Evolutionary conservation across 2,113 vertebrate genomes (phyloP), one percentile per base, ranked within the genome.

Genomic region (Ochotona curzoniae): DNA sequence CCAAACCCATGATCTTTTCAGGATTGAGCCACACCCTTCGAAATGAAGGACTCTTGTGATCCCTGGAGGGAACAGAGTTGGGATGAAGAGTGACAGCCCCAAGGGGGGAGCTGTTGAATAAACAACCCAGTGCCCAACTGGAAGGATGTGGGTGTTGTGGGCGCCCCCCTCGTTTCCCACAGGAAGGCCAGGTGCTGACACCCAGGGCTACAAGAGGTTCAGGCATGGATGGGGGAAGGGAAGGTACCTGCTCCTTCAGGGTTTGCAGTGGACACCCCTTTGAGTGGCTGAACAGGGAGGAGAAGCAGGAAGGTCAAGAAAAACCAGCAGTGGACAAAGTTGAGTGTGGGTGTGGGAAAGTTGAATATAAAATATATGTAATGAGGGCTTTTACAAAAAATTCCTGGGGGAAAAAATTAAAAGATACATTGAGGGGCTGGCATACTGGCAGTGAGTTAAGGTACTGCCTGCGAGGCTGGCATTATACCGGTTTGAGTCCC

Each of bases 11-110:
- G 13, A 74, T 70, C 71, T 76, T 83, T 64, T 51, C 83, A 79
- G n/a, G n/a, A n/a, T n/a, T n/a, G n/a, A n/a, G n/a, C n/a, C 14
- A 54, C 14, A 15, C 3, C 26, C 28, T 82, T 20, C 8, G 51
- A 28, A 20, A 21, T 25, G 17, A 38, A 85, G 75, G 21, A 35
- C 0, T 4, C 38, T 90, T 35, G 1, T 0, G 26, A 38, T 15
- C 28, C 47, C 69, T 0, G 4, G 64, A 82, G 7, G 30, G 23
- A 38, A 8, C 1, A 2, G n/a, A 30, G 20, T n/a, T 26, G 1
- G 44, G n/a, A 21, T 11, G 60, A 75, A 44, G 82, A 38, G 54
- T 8, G 66, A 89, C 6, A 4, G 54, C 81, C 11, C 13, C 11
- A 25, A 2, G n/a, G 38, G 38, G 38, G 6, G 63, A 12, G 6